Evolutionary conservation across 2,113 vertebrate species (phyloP), one percentile per base, ranked within the genome.

Genomic region (Prochilodus magdalenae): DNA sequence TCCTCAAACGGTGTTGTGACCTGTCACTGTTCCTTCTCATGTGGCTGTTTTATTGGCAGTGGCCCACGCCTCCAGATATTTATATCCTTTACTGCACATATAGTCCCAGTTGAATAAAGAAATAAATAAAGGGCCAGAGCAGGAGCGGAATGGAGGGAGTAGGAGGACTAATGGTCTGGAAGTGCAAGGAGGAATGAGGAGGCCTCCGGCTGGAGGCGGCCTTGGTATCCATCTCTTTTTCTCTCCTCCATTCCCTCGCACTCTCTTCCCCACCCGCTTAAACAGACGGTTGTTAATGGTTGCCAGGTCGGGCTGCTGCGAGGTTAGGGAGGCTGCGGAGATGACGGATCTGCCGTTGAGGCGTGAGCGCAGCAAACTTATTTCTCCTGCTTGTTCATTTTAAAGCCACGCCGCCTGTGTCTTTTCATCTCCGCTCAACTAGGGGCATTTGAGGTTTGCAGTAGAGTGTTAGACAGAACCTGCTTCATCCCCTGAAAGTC

Each of bases 51-150:
- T 91, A 90, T 90, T 90, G 88, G 87, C 87, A 84, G 87, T 86
- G 80, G 87, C 90, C 85, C 86, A 84, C 24, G 85, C 91, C 91
- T 91, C 78, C 73, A 80, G 90, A 89, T 92, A 92, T 92, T 92
- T 92, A 88, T 91, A 91, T 92, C 83, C 84, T 90, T 88, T 89
- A 87, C 86, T 83, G 87, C 84, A 33, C 75, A 77, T 85, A 75
- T 82, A 80, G 84, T 84, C 81, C 76, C 83, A 78, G 85, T 81
- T 73, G 57, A 87, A 86, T 87, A 87, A 88, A 89, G 62, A 82
- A 84, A 84, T 77, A 77, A 84, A 85, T 79, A 69, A 82, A 87
- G 78, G 66, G 65, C 85, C 84, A 80, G 82, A 81, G 77, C 13
- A 26, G 65, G 30, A 67, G 53, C 30, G 57, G 65, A 81, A 85